Evolutionary conservation across 2,113 vertebrate genomes (phyloP).

Genomic region (Prietella phreatophila): DNA sequence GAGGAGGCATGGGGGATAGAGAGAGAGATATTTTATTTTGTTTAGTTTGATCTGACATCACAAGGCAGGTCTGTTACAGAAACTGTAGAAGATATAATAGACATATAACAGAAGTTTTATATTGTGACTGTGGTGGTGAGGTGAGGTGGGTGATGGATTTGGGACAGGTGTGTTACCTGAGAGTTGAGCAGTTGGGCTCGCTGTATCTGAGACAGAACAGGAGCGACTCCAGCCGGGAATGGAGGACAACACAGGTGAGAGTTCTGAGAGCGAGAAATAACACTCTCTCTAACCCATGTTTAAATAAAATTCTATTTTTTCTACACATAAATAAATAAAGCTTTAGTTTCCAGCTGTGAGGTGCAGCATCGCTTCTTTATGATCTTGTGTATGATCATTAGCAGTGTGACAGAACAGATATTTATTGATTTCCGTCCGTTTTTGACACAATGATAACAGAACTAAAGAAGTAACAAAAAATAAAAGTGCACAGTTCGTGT

Average conservation of each 20-base stretch:
- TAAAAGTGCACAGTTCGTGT: too few species aligned
- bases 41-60: not conserved
- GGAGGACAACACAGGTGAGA: conserved; percentile 85
- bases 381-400: not conserved
- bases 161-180: conserved; percentile 60
- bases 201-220: conserved; percentile 90
- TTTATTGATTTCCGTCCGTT: too few species aligned
- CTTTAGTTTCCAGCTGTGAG: not conserved
- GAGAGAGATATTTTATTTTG: not conserved
- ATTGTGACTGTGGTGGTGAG: not conserved
- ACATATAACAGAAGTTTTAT: not conserved
- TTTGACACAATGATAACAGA: too few species aligned
- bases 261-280: conserved; percentile 68
- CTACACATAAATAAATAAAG: not conserved
- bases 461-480: too few species aligned
- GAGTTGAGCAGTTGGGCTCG: conserved; percentile 84
- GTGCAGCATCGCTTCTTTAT: not conserved
- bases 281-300: not conserved
- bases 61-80: not conserved
- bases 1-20: conserved; percentile 63
- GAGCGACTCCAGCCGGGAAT: conserved; percentile 81
- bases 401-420: too few species aligned
- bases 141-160: not conserved
- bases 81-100: not conserved
- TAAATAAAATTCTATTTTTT: not conserved